These are phyloP conservation scores for Pristionchus entomophagus DNA, from an alignment of 2,888 invertebrate genomes.

Conservation along the genomic window DNA sequence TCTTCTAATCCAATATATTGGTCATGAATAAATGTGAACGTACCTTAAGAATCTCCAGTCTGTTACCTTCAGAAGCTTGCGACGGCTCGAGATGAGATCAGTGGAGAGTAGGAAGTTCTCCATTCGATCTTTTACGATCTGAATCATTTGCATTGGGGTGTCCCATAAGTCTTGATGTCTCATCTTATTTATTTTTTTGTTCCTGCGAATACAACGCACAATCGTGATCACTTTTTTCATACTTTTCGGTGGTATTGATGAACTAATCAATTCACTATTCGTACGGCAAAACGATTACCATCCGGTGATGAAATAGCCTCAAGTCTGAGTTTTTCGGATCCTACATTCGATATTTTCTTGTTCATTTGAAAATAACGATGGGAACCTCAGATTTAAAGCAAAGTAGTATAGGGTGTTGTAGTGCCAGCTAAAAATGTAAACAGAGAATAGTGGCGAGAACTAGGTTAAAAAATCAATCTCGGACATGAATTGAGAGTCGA, in stretches of 20 bases:
- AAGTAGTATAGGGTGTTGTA: no score
- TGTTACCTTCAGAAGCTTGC: not conserved
- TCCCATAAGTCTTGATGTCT: no score
- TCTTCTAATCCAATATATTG: no score
- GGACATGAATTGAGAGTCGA: no score
- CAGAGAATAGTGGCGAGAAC: no score
- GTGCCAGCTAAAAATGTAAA: no score
- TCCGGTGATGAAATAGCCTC: not conserved
- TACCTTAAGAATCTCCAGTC: not conserved
- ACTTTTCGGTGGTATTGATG: not conserved
- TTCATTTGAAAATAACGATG: no score
- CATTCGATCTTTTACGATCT: not conserved
- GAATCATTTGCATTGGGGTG: no score
- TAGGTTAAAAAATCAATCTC: no score
- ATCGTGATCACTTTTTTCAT: not conserved
- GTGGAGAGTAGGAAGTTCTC: not conserved
- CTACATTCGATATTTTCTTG: no score
- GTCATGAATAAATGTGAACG: not conserved
- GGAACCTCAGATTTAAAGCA: no score
- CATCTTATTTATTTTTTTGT: not conserved
- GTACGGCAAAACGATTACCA: not conserved
- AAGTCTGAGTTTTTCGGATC: not conserved
- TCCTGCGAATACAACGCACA: not conserved
- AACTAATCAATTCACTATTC: not conserved
- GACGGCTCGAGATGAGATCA: not conserved